Conservation (phyloP, 2,888 invertebrate species). For the Clanis bilineata region DNA sequence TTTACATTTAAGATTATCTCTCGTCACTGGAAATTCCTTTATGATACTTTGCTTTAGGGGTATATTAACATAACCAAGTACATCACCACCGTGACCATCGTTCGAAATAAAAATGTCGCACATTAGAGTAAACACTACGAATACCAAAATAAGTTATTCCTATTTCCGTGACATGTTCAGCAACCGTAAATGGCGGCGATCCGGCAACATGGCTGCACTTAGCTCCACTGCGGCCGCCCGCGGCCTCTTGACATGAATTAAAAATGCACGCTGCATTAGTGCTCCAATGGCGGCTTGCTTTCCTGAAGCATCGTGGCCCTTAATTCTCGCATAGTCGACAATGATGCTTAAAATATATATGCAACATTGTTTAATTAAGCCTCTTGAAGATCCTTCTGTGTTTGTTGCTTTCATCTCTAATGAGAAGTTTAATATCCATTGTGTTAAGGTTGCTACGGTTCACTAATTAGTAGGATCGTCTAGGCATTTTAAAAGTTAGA, state of each 20-base stretch:
- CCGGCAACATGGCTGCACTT: conserved; percentile 49
- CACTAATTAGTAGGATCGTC: not conserved
- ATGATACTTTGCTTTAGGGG: not conserved
- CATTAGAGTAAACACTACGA: conserved; percentile 1
- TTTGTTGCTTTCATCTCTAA: not conserved
- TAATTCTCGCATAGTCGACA: conserved; percentile 15
- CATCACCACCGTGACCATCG: not conserved
- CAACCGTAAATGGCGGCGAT: conserved; percentile 40
- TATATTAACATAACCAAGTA: not conserved
- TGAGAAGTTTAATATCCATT: not conserved
- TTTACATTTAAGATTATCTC: conserved; percentile 12
- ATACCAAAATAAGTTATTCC: conserved; percentile 15
- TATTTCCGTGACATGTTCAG: conserved; percentile 39
- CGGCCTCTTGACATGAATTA: conserved; percentile 76
- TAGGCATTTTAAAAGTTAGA: not conserved
- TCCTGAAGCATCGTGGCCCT: conserved; percentile 19
- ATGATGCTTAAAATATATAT: not conserved
- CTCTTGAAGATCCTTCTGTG: conserved; percentile 2
- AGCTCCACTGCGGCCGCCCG: conserved; percentile 46
- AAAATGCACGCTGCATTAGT: conserved; percentile 76
- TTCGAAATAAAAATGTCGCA: not conserved
- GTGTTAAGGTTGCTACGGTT: not conserved
- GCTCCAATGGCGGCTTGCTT: conserved; percentile 51
- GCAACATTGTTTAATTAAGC: conserved; percentile 5
- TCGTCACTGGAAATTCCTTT: not conserved